phyloP scores from a whole-genome alignment of 2,113 vertebrate species.

The Sclerurus mexicanus region DNA sequence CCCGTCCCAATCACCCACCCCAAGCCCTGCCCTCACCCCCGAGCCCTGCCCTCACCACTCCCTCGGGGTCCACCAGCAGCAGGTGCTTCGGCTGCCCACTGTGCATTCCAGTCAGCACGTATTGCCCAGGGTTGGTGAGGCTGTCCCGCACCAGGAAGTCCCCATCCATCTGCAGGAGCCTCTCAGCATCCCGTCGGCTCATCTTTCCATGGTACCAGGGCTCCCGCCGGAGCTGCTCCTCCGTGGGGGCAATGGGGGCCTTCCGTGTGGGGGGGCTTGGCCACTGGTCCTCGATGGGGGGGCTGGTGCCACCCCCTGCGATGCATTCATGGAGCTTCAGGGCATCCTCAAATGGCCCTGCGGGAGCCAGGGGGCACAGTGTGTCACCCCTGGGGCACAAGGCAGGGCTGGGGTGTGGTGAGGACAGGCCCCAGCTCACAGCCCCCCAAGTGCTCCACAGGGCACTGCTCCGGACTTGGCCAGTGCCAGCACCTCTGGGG shows the following conservation, averaged over 20 bases:
- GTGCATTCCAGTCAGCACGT: slow-evolving; percentile 95
- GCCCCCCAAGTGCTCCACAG: background rate
- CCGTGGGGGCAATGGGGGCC: slow-evolving; percentile 89
- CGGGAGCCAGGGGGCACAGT: background rate
- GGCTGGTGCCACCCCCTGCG: background rate
- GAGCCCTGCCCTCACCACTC: slow-evolving; percentile 83
- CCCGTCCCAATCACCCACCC: background rate
- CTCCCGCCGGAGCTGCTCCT: slow-evolving; percentile 89
- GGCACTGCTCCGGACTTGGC: background rate
- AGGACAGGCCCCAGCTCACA: rapidly evolving
- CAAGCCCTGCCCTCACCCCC: background rate
- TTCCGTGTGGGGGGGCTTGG: slow-evolving; percentile 87
- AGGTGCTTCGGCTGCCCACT: slow-evolving; percentile 91
- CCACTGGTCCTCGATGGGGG: slow-evolving; percentile 85
- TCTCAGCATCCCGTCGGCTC: slow-evolving; percentile 91
- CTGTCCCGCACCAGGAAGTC: slow-evolving; percentile 96
- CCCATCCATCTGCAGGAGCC: slow-evolving; percentile 85
- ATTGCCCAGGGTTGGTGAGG: slow-evolving; percentile 92
- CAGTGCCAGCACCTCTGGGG: rapidly evolving
- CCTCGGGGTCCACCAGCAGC: slow-evolving; percentile 94
- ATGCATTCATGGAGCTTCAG: slow-evolving; percentile 86
- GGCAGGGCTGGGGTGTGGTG: background rate
- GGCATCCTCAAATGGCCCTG: slow-evolving; percentile 95
- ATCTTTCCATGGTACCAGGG: slow-evolving; percentile 95
- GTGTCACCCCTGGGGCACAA: rapidly evolving